Evolutionary conservation across 2,888 invertebrate species (phyloP).

Genomic region (Iphiclides podalirius): DNA sequence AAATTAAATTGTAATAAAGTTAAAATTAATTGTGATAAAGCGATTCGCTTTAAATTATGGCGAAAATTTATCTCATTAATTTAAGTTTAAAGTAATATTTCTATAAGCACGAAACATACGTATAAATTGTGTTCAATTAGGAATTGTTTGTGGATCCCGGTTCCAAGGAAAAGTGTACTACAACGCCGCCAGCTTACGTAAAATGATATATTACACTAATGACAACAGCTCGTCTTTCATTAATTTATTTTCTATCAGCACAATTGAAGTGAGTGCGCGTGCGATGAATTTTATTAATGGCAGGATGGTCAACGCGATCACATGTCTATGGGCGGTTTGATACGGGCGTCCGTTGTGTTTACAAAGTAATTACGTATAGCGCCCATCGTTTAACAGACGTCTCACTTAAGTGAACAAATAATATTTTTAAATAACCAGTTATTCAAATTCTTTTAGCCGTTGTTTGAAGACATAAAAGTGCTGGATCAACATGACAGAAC

Average conservation of each 20-base stretch:
- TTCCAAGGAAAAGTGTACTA: no score
- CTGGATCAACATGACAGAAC: slow-evolving; percentile 4
- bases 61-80: no score
- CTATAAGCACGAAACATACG: no score
- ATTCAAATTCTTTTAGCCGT: slow-evolving; percentile 4
- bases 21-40: no score
- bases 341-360: slow-evolving; percentile 41
- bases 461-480: not conserved
- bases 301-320: slow-evolving; percentile 53
- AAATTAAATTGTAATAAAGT: no score
- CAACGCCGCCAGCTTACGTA: no score
- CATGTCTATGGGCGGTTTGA: slow-evolving; percentile 44
- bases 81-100: no score
- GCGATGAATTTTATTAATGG: slow-evolving; percentile 67
- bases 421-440: no score
- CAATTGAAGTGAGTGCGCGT: slow-evolving; percentile 70
- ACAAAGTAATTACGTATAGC: slow-evolving; percentile 25
- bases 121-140: no score
- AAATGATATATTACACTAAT: no score
- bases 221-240: slow-evolving; percentile 50
- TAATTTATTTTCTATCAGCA: slow-evolving; percentile 72
- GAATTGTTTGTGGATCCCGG: no score
- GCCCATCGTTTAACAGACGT: slow-evolving; percentile 10
- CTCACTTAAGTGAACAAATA: slow-evolving; percentile 23
- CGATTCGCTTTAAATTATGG: no score